Evolutionary conservation across 2,888 invertebrate species (phyloP).

Genomic region (Drosophila paranaensis): DNA sequence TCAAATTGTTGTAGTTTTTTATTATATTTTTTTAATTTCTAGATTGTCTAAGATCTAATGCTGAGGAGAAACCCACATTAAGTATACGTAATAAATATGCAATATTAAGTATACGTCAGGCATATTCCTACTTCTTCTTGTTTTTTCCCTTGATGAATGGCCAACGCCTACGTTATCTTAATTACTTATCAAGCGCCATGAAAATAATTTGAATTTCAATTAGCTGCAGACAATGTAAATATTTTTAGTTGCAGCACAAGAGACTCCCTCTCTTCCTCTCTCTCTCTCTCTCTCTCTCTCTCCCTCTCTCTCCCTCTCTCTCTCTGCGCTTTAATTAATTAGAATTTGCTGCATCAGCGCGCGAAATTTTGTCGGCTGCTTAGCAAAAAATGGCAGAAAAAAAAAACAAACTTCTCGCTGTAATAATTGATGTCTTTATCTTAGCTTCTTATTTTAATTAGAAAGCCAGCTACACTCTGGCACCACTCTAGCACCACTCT

Average conservation of each 20-base stretch:
- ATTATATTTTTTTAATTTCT: not conserved
- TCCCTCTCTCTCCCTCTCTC: not conserved
- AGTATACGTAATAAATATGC: too few relatives aligned
- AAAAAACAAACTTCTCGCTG: conserved; percentile 17
- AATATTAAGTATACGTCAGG: not conserved
- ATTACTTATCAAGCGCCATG: conserved; percentile 34
- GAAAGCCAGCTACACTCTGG: conserved; percentile 14
- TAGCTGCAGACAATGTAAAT: conserved; percentile 58
- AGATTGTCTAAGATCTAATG: too few relatives aligned
- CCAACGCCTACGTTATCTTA: conserved; percentile 17
- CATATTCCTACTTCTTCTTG: not conserved
- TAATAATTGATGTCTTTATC: conserved; percentile 63
- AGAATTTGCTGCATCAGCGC: conserved; percentile 62
- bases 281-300: not conserved
- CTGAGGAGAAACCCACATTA: too few relatives aligned
- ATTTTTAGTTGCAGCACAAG: conserved; percentile 25
- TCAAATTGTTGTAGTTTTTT: conserved; percentile 26
- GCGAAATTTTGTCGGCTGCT: conserved; percentile 24
- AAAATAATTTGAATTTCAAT: conserved; percentile 63
- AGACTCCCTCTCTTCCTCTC: not conserved
- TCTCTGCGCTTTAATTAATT: conserved; percentile 55
- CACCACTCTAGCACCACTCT: not conserved
- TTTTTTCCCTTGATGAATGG: conserved; percentile 32
- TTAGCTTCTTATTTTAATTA: conserved; percentile 54
- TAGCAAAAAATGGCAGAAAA: conserved; percentile 4